Conservation (phyloP, 2,113 vertebrate genomes). For the Callipepla squamata region DNA sequence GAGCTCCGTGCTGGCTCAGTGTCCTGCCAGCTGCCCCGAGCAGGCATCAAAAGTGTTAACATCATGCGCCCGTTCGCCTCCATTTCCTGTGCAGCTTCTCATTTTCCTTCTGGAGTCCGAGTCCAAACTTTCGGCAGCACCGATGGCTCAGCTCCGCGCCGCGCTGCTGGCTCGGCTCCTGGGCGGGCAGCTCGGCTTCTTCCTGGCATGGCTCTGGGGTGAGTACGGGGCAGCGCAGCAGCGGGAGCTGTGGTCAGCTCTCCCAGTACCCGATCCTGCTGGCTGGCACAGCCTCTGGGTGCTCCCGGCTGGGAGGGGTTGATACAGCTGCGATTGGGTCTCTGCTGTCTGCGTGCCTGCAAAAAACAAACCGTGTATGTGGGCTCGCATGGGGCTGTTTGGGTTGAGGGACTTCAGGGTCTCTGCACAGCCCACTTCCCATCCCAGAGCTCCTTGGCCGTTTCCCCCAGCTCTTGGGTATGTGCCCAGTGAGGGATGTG, state of each 20-base stretch:
- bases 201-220: not conserved
- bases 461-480: not conserved
- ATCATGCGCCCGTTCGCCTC: not conserved
- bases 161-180: not conserved
- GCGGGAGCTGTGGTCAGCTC: not conserved
- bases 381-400: not conserved
- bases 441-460: not conserved
- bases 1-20: not conserved
- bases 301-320: not conserved
- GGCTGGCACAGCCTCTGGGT: not conserved
- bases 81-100: conserved; percentile 43
- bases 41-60: not conserved
- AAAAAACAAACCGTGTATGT: fast-evolving
- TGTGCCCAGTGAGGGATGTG: not conserved
- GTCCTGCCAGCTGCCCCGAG: not conserved
- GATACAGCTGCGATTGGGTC: too few species aligned
- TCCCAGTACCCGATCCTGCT: not conserved
- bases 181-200: not conserved
- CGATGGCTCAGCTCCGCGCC: not conserved
- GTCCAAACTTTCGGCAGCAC: not conserved
- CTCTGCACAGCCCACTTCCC: not conserved
- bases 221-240: not conserved
- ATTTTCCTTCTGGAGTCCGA: not conserved
- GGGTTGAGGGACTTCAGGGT: not conserved
- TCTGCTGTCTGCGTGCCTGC: not conserved